These are phyloP conservation scores for Stichopus horrens DNA, from an alignment of 53 echinoderm and acorn worm genomes.

Conservation along the genomic window DNA sequence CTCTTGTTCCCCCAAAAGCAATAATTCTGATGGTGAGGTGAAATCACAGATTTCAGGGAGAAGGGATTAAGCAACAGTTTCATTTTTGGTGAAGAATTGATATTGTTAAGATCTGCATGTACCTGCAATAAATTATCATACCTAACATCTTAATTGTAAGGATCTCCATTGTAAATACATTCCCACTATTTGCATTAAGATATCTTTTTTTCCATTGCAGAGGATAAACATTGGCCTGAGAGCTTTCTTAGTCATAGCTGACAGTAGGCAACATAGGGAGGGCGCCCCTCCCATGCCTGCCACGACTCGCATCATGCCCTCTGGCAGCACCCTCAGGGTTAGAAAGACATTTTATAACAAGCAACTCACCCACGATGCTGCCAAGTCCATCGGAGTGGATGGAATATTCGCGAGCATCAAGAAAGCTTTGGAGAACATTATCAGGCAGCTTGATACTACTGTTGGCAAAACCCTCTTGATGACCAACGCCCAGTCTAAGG, in stretches of 20 bases:
- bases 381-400: constrained; percentile 81
- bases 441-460: constrained; percentile 71
- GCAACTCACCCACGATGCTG: constrained; percentile 95
- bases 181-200: too few species aligned
- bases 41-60: too few species aligned
- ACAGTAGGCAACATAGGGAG: constrained; percentile 96
- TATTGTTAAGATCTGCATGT: too few species aligned
- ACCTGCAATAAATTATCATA: too few species aligned
- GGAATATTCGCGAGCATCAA: constrained; percentile 81
- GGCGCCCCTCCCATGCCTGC: constrained; percentile 97
- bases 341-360: constrained; percentile 96
- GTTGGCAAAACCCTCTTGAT: constrained; percentile 92
- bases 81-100: too few species aligned
- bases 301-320: constrained; percentile 98
- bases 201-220: constrained; percentile 49
- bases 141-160: too few species aligned
- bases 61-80: too few species aligned
- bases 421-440: constrained; percentile 86
- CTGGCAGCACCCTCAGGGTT: constrained; percentile 92
- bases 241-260: constrained; percentile 94
- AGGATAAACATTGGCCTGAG: constrained; percentile 98
- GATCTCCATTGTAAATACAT: too few species aligned
- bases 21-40: too few species aligned
- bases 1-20: too few species aligned
- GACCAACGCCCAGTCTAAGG: constrained; percentile 98